Evolutionary conservation across 2,888 invertebrate genomes (phyloP), one percentile per base, ranked within the genome.

Genomic region (Mycogona germanica): DNA sequence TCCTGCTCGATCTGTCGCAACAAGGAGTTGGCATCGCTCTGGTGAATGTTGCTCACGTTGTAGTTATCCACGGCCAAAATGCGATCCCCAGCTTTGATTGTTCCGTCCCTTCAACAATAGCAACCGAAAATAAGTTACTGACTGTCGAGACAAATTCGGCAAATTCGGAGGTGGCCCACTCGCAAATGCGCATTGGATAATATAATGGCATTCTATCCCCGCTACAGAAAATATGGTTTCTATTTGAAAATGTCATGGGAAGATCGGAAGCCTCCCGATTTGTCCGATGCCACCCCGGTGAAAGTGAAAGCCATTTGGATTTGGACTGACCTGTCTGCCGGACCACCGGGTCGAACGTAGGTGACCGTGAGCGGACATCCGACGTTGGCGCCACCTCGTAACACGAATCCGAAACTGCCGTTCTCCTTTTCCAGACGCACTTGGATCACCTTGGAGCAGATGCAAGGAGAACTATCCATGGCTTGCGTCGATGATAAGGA

Each of bases 41-140:
- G 72, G 0, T 84, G 84, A 66, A 85, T 82, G 65, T 82, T 82
- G 55, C 81, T 78, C 12, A 89, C 73, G 9, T 84, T 71, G 28
- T 75, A 69, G 3, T 78, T 78, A 70, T 93, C 89, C 49, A 93
- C 86, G 61, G 87, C 85, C 56, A 93, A 66, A 26, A 95, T 73
- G 25, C 93, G 79, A 69, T 95, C 95, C 2, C 95, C 93, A 29
- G 87, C 82, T 67, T 89, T 84, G 59, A 95, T 82, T 58, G 89
- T 80, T 0, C 92, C 91, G 55, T 86, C 87, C 64, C 86, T 86
- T 63, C n/a, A n/a, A 32, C n/a, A n/a, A n/a, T n/a, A n/a, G n/a
- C n/a, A n/a, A n/a, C n/a, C n/a, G n/a, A n/a, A n/a, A n/a, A n/a
- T n/a, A n/a, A n/a, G n/a, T n/a, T n/a, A n/a, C n/a, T n/a, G n/a